Conservation (phyloP, 2,797 vertebrate genomes). For the Orestias chungarensis region DNA sequence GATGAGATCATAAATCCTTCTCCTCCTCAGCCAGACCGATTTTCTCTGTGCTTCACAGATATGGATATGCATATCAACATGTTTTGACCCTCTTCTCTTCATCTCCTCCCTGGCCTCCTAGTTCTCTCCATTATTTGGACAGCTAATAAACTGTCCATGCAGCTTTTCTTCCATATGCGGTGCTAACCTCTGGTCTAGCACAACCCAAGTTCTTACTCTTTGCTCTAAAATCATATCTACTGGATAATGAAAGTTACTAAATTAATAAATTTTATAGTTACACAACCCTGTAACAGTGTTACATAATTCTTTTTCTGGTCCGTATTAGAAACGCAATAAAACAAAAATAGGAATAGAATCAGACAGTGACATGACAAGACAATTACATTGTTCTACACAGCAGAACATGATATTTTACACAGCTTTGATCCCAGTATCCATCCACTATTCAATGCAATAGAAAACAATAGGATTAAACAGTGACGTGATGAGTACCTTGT, state of each 20-base stretch:
- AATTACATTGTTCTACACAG: too few species aligned
- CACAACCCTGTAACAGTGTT: background rate
- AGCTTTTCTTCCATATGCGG: conserved; percentile 30
- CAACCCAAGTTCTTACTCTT: background rate
- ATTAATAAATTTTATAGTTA: background rate
- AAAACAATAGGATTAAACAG: background rate
- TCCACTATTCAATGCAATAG: too few species aligned
- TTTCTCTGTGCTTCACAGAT: conserved; percentile 56
- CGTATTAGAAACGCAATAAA: too few species aligned
- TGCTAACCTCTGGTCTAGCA: conserved; percentile 39
- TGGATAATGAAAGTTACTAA: background rate
- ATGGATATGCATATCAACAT: conserved; percentile 68
- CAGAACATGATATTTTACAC: too few species aligned
- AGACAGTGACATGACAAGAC: too few species aligned
- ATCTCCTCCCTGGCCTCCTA: conserved; percentile 39
- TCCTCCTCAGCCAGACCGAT: conserved; percentile 51
- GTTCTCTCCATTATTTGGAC: conserved; percentile 73
- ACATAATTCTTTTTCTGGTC: too few species aligned
- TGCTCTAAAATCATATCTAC: background rate
- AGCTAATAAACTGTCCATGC: conserved; percentile 57
- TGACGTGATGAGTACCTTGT: background rate
- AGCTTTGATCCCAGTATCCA: too few species aligned
- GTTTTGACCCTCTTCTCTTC: conserved; percentile 29
- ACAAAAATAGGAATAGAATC: too few species aligned
- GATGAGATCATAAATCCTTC: conserved; percentile 68